phyloP scores from a whole-genome alignment of 1,140 invertebrate genomes.

The Telenomus remus region DNA sequence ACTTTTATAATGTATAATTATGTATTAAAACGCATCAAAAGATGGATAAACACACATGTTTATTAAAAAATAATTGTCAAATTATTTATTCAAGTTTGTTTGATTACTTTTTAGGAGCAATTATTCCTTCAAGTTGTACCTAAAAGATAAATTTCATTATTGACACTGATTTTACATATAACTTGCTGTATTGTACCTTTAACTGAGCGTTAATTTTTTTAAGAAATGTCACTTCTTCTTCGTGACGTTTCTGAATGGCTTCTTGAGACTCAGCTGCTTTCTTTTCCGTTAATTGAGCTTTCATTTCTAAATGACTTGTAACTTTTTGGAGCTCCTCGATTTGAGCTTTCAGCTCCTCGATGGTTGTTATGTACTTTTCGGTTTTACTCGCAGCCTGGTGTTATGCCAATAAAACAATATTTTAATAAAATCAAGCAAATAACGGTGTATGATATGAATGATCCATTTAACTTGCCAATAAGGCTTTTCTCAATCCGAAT shows the following conservation, averaged over 20 bases:
- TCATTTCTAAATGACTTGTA: slow-evolving; percentile 87
- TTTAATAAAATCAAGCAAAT: background rate
- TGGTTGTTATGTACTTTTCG: slow-evolving; percentile 79
- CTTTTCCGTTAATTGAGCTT: slow-evolving; percentile 89
- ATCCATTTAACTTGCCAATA: slow-evolving; percentile 79
- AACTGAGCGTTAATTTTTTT: slow-evolving; percentile 96
- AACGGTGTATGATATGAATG: background rate
- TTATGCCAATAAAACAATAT: background rate
- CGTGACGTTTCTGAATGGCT: slow-evolving; percentile 93
- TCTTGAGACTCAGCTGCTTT: slow-evolving; percentile 87
- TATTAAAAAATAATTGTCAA: slow-evolving; percentile 52
- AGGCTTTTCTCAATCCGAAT: slow-evolving; percentile 98
- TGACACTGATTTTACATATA: slow-evolving; percentile 13
- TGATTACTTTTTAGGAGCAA: slow-evolving; percentile 90
- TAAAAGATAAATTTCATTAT: slow-evolving; percentile 74
- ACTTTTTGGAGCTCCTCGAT: slow-evolving; percentile 86
- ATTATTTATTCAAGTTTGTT: background rate
- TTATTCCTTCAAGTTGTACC: slow-evolving; percentile 93
- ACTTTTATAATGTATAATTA: slow-evolving; percentile 64
- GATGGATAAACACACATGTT: slow-evolving; percentile 56
- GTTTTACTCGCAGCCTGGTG: slow-evolving; percentile 81
- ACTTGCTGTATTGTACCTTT: slow-evolving; percentile 79
- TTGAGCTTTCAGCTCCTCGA: slow-evolving; percentile 80
- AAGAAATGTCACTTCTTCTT: slow-evolving; percentile 91
- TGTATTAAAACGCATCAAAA: slow-evolving; percentile 50